Evolutionary conservation across 2,888 invertebrate genomes (phyloP).

Genomic region (Dasypogon diadema): DNA sequence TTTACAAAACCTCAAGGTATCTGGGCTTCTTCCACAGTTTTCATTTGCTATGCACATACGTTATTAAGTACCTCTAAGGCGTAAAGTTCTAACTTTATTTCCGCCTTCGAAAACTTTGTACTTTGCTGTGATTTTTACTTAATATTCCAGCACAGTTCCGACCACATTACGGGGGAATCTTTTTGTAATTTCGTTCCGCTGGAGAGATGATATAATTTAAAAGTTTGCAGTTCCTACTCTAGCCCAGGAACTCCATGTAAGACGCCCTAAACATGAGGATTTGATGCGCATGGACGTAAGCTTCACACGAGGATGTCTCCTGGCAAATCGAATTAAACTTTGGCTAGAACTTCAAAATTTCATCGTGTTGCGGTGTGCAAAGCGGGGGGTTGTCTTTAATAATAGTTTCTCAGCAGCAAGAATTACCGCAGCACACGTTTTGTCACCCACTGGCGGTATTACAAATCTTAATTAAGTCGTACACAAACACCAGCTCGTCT

Average conservation of each 20-base stretch:
- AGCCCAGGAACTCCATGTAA: not conserved
- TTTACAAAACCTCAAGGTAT: too few species aligned
- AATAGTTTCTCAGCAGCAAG: slow-evolving; percentile 45
- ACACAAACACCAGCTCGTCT: slow-evolving; percentile 57
- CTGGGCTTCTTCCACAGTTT: too few species aligned
- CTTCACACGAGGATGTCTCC: slow-evolving; percentile 21
- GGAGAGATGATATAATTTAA: slow-evolving; percentile 31
- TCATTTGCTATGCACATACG: too few species aligned
- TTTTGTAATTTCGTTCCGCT: slow-evolving; percentile 30
- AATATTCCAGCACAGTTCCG: slow-evolving; percentile 7
- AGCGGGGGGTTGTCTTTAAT: not conserved
- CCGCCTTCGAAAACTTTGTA: too few species aligned
- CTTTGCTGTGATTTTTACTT: slow-evolving; percentile 1
- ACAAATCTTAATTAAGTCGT: slow-evolving; percentile 59
- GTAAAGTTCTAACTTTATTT: too few species aligned
- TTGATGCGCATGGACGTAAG: slow-evolving; percentile 34
- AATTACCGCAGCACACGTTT: slow-evolving; percentile 46
- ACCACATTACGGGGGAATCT: not conserved
- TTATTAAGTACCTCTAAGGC: too few species aligned
- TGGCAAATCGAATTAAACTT: slow-evolving; percentile 44
- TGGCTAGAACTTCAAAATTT: slow-evolving; percentile 26
- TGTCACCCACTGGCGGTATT: slow-evolving; percentile 59
- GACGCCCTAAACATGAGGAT: slow-evolving; percentile 14
- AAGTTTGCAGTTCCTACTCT: slow-evolving; percentile 22
- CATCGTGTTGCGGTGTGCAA: slow-evolving; percentile 6